Evolutionary conservation across 2,888 invertebrate species (phyloP), one percentile per base, ranked within the genome.

Genomic region (Aspidiotus rigidus): DNA sequence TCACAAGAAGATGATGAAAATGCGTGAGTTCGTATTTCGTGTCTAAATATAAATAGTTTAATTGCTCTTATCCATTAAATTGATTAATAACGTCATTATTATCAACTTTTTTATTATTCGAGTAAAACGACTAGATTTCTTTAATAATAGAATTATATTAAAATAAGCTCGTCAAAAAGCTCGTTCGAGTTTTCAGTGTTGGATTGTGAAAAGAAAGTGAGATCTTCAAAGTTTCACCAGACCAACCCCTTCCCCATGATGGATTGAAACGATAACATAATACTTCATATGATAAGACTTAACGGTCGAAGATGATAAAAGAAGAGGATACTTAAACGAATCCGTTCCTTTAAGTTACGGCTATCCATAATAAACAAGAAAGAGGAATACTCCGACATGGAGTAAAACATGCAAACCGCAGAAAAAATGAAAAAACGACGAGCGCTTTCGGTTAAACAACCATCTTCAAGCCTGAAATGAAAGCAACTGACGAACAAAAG

Each of bases 151-250:
- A 28, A 28, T 28, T 28, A 28, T 3, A 28, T 28, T 28, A 57
- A 16, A 59, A 49, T 67, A 67, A 67, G 67, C 67, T 67, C 67
- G 67, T 67, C 49, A 39, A 42, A 67, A 60, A 67, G 67, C 67
- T 67, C 67, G 67, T 59, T 60, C 53, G 16, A 60, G 42, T 59
- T 60, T 67, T 57, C 39, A 39, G 2, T 59, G n/a, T n/a, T 49
- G 49, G 10, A 49, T 13, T n/a, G 10, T 41, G 64, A 56, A 57
- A 56, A 42, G 13, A 6, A 57, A 57, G 10, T 3, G 10, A 11
- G 57, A 10, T 11, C 42, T 15, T 42, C 44, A 28, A 28, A 28
- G 28, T 28, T 28, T 28, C 28, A 28, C 28, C 28, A 28, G 5
- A 28, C 28, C 28, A 28, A 28, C 28, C 28, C 28, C 28, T 5